phyloP scores from a whole-genome alignment of 2,113 vertebrate species.

The Pelmatolapia mariae region DNA sequence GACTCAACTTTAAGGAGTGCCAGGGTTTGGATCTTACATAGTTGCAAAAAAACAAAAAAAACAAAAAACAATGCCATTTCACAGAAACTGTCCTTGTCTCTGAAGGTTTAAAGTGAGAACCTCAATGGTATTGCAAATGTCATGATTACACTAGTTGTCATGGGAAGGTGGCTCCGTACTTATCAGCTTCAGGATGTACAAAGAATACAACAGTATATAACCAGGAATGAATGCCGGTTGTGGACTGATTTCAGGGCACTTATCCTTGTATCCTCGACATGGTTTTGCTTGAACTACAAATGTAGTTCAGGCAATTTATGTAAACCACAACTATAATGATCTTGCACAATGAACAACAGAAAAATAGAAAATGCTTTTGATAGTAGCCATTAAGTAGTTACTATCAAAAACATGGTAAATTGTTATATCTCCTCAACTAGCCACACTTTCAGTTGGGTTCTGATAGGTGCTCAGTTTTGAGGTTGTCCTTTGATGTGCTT shows the following conservation, averaged over 20 bases:
- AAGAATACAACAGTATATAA: background rate
- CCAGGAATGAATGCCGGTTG: background rate
- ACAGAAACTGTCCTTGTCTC: background rate
- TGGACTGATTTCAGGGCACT: background rate
- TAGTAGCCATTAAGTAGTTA: background rate
- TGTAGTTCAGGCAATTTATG: background rate
- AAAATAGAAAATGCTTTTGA: background rate
- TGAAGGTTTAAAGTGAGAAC: background rate
- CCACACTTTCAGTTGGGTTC: background rate
- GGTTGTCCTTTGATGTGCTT: background rate
- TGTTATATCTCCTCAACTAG: background rate
- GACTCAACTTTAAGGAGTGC: background rate
- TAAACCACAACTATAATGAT: background rate
- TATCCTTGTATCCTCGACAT: background rate
- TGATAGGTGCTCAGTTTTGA: background rate
- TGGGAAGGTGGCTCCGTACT: background rate
- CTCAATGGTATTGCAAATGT: background rate
- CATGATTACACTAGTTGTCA: background rate
- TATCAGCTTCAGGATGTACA: background rate
- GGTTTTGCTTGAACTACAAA: background rate
- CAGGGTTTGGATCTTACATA: background rate
- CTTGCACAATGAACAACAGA: background rate
- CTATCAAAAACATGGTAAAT: background rate
- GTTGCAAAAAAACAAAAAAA: background rate
- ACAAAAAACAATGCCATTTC: background rate